Base-by-base conservation (phyloP, 2,888 invertebrate species). In the Diplazon laetatorius region DNA sequence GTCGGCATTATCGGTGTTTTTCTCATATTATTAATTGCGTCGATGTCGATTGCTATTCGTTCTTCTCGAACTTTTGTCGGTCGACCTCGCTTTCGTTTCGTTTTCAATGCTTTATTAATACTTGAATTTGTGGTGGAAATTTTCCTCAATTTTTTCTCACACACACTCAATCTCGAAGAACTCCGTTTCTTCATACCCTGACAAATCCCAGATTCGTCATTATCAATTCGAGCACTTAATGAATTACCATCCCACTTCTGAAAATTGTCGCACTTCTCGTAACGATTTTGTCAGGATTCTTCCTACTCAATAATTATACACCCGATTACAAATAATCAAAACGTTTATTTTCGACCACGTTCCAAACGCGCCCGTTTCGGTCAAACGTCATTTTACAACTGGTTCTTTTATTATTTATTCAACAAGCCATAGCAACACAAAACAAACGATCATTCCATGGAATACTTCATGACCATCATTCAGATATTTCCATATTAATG, bases 81-180 rank as follows among this genome's bases (percentile, higher is more conserved):
- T 18, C 46, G 46, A 14, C 46, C 46, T 46, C 18, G 46, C 18
- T 46, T 46, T 8, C 22, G 16, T 18, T 39, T 20, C 18, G 5
- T n/a, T 20, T 20, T 39, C 5, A 18, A 30, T 37, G 37, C 18
- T 62, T 62, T 42, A 9, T 62, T 57, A 57, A 52, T 57, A 6
- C 44, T 10, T 50, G 39, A 63, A 18, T 37, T 18, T 14, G 9
- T 46, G 0, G 18, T 30, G 2, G 30, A 30, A 30, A 30, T 30
- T 30, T 30, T 30, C 6, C 30, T 30, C 30, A 30, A 30, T 30
- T 30, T 30, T 30, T 30, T 30, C 6, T 30, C 30, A 30, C 30
- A 30, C 30, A 8, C 18, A 16, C 8, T 46, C 46, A 2, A 16
- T 9, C 18, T 46, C 8, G 9, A 6, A 46, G 16, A 18, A 16